Conservation (phyloP, 92 coral and sea anemone species). For the Zoanthus gigantus region DNA sequence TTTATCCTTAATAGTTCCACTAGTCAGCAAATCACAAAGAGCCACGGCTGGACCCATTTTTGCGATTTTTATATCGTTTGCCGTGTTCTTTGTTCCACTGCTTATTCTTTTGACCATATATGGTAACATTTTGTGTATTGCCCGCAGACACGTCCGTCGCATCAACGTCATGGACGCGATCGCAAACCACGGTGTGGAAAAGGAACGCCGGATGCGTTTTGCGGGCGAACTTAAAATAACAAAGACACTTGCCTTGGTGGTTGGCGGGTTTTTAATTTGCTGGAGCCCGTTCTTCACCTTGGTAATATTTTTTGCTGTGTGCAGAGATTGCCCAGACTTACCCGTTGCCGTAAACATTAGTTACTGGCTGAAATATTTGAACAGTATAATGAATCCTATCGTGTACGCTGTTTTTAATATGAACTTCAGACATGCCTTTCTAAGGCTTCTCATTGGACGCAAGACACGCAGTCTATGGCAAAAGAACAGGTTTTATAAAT, state of each 20-base stretch:
- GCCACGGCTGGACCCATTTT: conserved; percentile 72
- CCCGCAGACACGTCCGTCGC: conserved; percentile 66
- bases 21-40: conserved; percentile 39
- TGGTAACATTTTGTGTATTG: conserved; percentile 67
- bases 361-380: conserved; percentile 82
- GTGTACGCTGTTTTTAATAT: conserved; percentile 73
- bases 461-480: conserved; percentile 12
- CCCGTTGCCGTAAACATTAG: conserved; percentile 61
- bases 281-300: conserved; percentile 89
- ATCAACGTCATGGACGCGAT: conserved; percentile 52
- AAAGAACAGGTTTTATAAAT: conserved; percentile 2
- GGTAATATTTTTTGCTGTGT: conserved; percentile 67
- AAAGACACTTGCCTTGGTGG: conserved; percentile 78
- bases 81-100: conserved; percentile 75
- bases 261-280: conserved; percentile 82
- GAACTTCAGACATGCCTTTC: conserved; percentile 76
- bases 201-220: conserved; percentile 59
- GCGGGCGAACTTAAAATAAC: conserved; percentile 78
- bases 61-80: conserved; percentile 71
- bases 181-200: conserved; percentile 66
- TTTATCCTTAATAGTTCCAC: conserved; percentile 67
- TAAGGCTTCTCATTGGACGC: conserved; percentile 51
- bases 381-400: conserved; percentile 78
- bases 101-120: conserved; percentile 65
- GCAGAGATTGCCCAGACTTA: conserved; percentile 53